A percentile compares a stretch with the other conserved stretches of the same genome.
Evolutionary conservation across 2,888 invertebrate species (phyloP).

Genomic region (Trichopria drosophilae): DNA sequence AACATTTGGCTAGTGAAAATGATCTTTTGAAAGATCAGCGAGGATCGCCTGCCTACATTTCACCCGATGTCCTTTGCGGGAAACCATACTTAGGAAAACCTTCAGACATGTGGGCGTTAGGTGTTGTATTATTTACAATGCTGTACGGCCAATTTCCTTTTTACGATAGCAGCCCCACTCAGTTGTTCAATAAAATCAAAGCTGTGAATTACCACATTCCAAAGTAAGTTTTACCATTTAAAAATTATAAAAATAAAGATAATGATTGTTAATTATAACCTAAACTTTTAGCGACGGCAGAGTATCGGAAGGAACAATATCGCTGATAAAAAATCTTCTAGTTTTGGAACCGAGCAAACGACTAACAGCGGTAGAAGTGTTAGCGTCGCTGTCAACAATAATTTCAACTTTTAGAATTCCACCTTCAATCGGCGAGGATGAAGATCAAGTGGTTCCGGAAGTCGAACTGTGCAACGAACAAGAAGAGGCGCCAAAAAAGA

Average conservation of each 20-base stretch:
- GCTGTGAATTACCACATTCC: constrained; percentile 75
- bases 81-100: constrained; percentile 79
- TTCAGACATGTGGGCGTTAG: constrained; percentile 82
- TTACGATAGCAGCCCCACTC: constrained; percentile 73
- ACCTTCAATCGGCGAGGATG: constrained; percentile 58
- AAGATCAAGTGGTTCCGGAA: constrained; percentile 66
- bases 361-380: constrained; percentile 69
- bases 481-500: constrained; percentile 32
- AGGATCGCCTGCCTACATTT: constrained; percentile 80
- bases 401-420: constrained; percentile 63
- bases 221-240: constrained; percentile 60
- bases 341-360: constrained; percentile 71
- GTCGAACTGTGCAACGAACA: constrained; percentile 42
- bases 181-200: constrained; percentile 75
- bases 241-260: constrained; percentile 1
- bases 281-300: constrained; percentile 59
- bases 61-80: constrained; percentile 76
- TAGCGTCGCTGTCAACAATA: constrained; percentile 65
- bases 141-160: constrained; percentile 81
- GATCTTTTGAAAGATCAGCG: constrained; percentile 75
- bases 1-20: constrained; percentile 72
- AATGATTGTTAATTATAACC: constrained; percentile 10
- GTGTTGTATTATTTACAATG: constrained; percentile 79
- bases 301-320: constrained; percentile 68
- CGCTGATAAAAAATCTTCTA: constrained; percentile 69